Evolutionary conservation across 2,888 invertebrate genomes (phyloP), one percentile per base, ranked within the genome.

Genomic region (Ametastegia equiseti): DNA sequence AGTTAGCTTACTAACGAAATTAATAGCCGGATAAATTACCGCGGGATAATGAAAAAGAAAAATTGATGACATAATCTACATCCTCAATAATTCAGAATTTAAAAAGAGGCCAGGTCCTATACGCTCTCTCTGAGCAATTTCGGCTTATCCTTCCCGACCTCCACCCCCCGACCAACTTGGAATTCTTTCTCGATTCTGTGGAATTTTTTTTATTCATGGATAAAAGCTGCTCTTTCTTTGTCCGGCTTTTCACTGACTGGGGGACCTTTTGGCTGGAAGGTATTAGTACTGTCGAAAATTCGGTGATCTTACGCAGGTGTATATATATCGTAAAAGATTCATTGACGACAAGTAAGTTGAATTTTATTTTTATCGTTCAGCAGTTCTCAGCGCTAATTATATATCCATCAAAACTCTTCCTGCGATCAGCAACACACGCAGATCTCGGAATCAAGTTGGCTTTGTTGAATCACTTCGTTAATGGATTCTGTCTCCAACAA

Each of bases 281-380:
- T 30, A 30, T 67, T 39, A n/a, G n/a, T n/a, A n/a, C 39, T 19
- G 36, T 39, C 39, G 19, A 19, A 39, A 45, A 71, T 15, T 71
- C 45, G 71, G 45, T 71, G 71, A 45, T 45, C 71, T 45, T n/a
- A n/a, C 45, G 71, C 47, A 54, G 36, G 36, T 54, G n/a, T n/a
- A n/a, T n/a, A n/a, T n/a, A 75, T 75, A 54, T 75, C 75, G 75
- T 75, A 54, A n/a, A 71, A 75, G n/a, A 75, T 54, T 75, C 54
- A 75, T 75, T 54, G 54, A 54, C 54, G 50, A 54, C n/a, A 13
- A 13, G 36, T 9, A 54, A n/a, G 19, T 75, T 54, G 1, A n/a
- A 33, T 54, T 75, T 54, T 19, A 42, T 75, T 75, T 36, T 75
- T 23, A 50, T 54, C 75, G 19, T 39, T 50, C 36, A 19, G n/a